A percentile compares a stretch with the other conserved stretches of the same genome.
phyloP scores from a whole-genome alignment of 2,113 vertebrate genomes.

The Syngnathus floridae region DNA sequence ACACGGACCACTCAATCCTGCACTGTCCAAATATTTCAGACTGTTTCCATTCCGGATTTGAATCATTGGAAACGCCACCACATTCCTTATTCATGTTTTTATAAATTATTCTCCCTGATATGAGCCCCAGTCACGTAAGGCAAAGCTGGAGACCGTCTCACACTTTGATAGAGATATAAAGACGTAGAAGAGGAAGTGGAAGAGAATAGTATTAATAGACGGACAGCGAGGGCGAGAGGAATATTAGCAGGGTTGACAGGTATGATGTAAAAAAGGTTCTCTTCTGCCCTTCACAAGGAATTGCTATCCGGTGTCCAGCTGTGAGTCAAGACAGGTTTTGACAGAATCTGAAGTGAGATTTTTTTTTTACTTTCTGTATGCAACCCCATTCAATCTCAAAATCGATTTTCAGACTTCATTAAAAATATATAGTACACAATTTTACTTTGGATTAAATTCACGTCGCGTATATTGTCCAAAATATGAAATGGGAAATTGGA shows the following conservation, averaged over 20 bases:
- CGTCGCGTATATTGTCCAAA: background rate
- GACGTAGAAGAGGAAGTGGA: slow-evolving; percentile 20
- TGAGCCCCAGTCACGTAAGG: slow-evolving; percentile 75
- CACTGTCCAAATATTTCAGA: slow-evolving; percentile 72
- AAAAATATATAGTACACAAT: background rate
- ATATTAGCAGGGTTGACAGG: slow-evolving; percentile 25
- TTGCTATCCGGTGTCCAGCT: background rate
- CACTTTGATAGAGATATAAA: slow-evolving; percentile 36
- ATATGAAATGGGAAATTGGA: too few species aligned
- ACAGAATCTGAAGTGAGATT: background rate
- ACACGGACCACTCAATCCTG: slow-evolving; percentile 66
- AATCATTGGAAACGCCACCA: slow-evolving; percentile 66
- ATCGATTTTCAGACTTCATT: background rate
- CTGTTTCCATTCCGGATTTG: slow-evolving; percentile 67
- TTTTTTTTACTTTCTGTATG: background rate
- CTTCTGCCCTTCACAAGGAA: background rate
- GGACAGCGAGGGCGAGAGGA: slow-evolving; percentile 17
- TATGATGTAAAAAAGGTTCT: slow-evolving; percentile 2
- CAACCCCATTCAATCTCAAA: background rate
- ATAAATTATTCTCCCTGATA: slow-evolving; percentile 76
- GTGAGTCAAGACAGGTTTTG: background rate
- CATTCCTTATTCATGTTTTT: slow-evolving; percentile 72
- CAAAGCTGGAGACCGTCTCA: slow-evolving; percentile 52
- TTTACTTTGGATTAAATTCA: background rate
- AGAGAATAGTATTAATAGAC: slow-evolving; percentile 20